Evolutionary conservation across 2,888 invertebrate genomes (phyloP).

Genomic region (Pristionchus japonicus): DNA sequence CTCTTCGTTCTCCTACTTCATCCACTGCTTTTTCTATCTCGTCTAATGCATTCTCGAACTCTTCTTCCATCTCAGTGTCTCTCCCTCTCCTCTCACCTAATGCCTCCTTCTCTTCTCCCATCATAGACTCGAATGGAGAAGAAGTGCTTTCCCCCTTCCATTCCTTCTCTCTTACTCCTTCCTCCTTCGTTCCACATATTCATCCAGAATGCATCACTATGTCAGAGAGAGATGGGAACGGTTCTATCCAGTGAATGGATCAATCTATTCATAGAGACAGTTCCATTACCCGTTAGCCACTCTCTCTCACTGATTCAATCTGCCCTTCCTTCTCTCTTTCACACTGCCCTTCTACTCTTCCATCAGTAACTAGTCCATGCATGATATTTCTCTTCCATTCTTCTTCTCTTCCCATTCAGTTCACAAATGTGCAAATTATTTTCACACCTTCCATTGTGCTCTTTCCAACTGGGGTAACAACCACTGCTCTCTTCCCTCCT

Average conservation of each 20-base stretch:
- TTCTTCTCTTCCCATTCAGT: slow-evolving; percentile 4
- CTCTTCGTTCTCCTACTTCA: slow-evolving; percentile 26
- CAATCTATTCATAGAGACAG: not conserved
- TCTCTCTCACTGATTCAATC: not conserved
- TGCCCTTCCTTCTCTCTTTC: not conserved
- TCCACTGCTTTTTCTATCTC: slow-evolving; percentile 31
- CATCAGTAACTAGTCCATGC: slow-evolving; percentile 15
- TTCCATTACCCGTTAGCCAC: not conserved
- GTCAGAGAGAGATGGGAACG: not conserved
- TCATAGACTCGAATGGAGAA: not conserved
- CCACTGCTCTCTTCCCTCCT: not conserved
- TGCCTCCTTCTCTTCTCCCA: not conserved
- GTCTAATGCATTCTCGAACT: slow-evolving; percentile 23
- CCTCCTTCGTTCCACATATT: slow-evolving; percentile 15
- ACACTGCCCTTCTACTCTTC: not conserved
- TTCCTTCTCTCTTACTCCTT: not conserved
- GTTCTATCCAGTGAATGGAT: not conserved
- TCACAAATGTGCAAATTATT: slow-evolving; percentile 30
- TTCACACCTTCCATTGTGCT: not conserved
- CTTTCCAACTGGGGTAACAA: slow-evolving; percentile 3
- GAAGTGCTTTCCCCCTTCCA: not conserved
- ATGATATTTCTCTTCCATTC: slow-evolving; percentile 26
- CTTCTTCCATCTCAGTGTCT: not conserved
- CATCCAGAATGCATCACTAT: not conserved
- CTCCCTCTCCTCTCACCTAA: too few species aligned